Evolutionary conservation across 2,113 vertebrate species (phyloP).

Genomic region (Zapus hudsonius): DNA sequence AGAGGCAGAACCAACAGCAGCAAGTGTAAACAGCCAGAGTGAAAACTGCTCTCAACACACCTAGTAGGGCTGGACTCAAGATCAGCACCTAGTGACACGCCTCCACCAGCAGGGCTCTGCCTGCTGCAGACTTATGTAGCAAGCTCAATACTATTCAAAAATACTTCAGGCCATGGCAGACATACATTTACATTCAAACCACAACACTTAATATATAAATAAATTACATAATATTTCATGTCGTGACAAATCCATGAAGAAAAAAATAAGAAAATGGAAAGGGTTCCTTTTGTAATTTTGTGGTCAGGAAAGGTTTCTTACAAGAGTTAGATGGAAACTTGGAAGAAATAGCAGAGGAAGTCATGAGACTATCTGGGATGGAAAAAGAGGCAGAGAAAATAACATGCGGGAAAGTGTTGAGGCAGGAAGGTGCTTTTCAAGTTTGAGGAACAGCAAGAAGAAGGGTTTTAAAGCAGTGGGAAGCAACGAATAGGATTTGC

Average conservation of each 20-base stretch:
- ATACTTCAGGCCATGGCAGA: too few relatives aligned
- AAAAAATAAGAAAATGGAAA: conserved; percentile 15
- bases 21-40: too few relatives aligned
- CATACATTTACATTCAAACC: too few relatives aligned
- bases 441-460: background rate
- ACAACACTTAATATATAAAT: too few relatives aligned
- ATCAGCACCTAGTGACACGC: too few relatives aligned
- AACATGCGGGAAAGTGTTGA: background rate
- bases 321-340: background rate
- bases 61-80: too few relatives aligned
- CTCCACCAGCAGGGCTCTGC: too few relatives aligned
- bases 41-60: too few relatives aligned
- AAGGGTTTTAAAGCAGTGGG: conserved; percentile 10
- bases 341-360: background rate
- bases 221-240: conserved; percentile 24
- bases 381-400: background rate
- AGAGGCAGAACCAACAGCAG: too few relatives aligned
- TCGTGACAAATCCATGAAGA: background rate
- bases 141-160: too few relatives aligned
- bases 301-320: background rate
- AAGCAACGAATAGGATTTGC: conserved; percentile 15
- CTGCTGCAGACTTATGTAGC: too few relatives aligned
- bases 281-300: background rate
- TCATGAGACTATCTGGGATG: background rate
- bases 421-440: background rate